Conservation (phyloP, 1,140 invertebrate genomes). For the Paraescarpia echinospica region DNA sequence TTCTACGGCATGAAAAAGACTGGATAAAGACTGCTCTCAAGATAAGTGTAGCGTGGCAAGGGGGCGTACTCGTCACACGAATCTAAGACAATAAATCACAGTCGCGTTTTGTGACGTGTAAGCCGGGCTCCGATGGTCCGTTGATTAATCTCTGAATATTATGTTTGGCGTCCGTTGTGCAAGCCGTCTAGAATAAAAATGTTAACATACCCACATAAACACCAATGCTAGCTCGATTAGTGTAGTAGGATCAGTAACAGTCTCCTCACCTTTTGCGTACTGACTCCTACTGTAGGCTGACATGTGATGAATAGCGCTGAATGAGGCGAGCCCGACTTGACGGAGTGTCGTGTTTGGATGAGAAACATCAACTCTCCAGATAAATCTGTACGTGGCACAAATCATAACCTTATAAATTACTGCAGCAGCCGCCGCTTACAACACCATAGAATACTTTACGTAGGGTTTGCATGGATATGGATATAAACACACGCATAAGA, state of each 20-base stretch:
- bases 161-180: too few species aligned
- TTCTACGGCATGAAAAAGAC: too few species aligned
- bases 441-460: background rate
- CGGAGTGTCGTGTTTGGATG: background rate
- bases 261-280: background rate
- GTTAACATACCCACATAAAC: too few species aligned
- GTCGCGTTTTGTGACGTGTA: too few species aligned
- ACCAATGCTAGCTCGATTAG: too few species aligned
- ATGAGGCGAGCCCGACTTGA: background rate
- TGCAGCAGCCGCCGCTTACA: background rate
- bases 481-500: background rate
- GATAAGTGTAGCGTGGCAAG: too few species aligned
- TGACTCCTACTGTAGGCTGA: background rate
- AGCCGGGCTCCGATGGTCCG: too few species aligned
- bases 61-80: too few species aligned
- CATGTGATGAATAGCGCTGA: background rate
- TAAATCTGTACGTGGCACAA: background rate
- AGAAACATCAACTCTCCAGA: background rate
- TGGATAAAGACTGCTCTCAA: too few species aligned
- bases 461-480: background rate
- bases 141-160: too few species aligned
- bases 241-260: background rate
- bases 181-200: too few species aligned
- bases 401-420: background rate
- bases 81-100: too few species aligned